These are phyloP conservation scores for Chrosomus eos DNA, from an alignment of 2,797 vertebrate genomes.

Conservation along the genomic window DNA sequence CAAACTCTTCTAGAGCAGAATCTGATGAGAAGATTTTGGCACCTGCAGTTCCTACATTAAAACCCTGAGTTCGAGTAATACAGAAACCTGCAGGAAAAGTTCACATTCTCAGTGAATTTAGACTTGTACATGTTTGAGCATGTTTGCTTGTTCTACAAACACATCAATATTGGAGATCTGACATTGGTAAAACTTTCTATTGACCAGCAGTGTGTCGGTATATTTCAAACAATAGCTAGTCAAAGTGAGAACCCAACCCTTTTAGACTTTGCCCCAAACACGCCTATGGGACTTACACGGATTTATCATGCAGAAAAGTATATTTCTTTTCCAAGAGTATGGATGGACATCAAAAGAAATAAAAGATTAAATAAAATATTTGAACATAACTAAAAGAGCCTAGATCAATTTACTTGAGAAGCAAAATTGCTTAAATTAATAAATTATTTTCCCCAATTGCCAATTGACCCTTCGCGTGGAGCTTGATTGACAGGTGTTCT, in stretches of 20 bases:
- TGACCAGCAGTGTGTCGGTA: not conserved
- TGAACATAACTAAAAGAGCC: not conserved
- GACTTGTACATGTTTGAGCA: not conserved
- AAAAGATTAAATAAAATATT: not conserved
- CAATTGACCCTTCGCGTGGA: too few species aligned
- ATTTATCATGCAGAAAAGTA: not conserved
- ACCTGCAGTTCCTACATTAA: conserved; percentile 50
- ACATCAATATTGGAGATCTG: too few species aligned
- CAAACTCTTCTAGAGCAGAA: not conserved
- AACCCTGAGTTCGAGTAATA: not conserved
- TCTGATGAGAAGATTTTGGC: conserved; percentile 52
- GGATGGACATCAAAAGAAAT: not conserved
- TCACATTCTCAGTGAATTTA: not conserved
- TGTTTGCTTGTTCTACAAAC: not conserved
- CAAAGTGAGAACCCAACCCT: not conserved
- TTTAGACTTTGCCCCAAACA: conserved; percentile 13
- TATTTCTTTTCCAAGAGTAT: not conserved
- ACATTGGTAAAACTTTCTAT: not conserved
- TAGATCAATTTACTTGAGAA: not conserved
- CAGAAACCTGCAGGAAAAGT: conserved; percentile 4
- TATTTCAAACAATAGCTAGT: conserved; percentile 17
- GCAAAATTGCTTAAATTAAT: not conserved
- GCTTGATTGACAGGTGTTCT: too few species aligned
- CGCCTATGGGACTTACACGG: not conserved
- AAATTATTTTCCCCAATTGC: not conserved